phyloP scores from a whole-genome alignment of 2,797 vertebrate species.

The Danio tinwini region DNA sequence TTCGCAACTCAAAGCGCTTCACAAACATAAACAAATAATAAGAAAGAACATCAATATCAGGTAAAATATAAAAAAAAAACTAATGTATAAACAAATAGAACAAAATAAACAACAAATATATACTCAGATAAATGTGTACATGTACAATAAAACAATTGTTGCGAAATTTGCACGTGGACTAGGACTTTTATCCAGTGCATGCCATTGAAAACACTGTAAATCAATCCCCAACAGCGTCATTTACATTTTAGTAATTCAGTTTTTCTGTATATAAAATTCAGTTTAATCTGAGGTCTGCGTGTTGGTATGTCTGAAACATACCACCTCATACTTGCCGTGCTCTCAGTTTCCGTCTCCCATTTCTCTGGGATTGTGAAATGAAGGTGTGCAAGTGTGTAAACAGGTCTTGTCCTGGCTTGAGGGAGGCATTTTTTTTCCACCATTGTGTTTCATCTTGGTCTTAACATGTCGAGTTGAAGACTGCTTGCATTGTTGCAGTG shows the following conservation, averaged over 20 bases:
- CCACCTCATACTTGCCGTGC: not conserved
- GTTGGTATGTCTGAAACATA: no score
- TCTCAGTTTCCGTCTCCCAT: constrained; percentile 5
- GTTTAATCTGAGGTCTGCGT: no score
- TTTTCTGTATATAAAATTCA: no score
- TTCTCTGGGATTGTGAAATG: constrained; percentile 46
- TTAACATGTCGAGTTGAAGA: constrained; percentile 13
- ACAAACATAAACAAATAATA: no score
- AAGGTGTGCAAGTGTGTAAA: constrained; percentile 45
- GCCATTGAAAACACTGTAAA: not conserved
- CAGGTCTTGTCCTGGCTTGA: constrained; percentile 52
- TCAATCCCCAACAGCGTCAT: not conserved
- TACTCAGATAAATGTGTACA: no score
- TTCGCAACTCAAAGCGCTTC: no score
- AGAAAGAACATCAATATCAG: no score
- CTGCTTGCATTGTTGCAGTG: not conserved
- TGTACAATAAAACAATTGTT: no score
- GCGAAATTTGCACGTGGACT: not conserved
- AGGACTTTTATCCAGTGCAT: not conserved
- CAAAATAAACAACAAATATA: no score
- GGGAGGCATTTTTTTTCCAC: constrained; percentile 31
- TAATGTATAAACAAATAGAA: no score
- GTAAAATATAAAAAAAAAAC: no score
- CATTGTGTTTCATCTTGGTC: constrained; percentile 23
- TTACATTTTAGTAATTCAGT: no score